These are phyloP conservation scores for Amphiduros pacificus DNA, from an alignment of 2,888 invertebrate species.

Conservation along the genomic window DNA sequence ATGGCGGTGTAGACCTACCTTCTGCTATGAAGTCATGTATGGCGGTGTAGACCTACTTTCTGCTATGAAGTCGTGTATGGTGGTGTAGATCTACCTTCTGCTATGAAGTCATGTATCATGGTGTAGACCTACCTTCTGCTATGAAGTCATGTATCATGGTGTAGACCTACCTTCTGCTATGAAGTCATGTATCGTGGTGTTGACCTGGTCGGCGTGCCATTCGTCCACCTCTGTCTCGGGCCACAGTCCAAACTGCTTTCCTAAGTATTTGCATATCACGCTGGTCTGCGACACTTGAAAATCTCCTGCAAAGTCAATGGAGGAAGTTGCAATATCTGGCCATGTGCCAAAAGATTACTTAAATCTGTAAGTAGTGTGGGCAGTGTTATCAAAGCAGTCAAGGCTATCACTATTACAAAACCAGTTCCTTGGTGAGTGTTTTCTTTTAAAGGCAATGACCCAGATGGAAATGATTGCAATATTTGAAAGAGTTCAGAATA, in stretches of 20 bases:
- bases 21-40: too few species aligned
- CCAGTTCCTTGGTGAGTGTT: too few species aligned
- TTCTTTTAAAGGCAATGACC: too few species aligned
- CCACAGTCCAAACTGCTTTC: slow-evolving; percentile 40
- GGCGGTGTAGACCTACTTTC: slow-evolving; percentile 42
- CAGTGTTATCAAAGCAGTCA: too few species aligned
- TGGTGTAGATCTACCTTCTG: slow-evolving; percentile 37
- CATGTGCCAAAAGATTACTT: background rate
- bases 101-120: too few species aligned
- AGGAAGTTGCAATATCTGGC: background rate
- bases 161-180: slow-evolving; percentile 39
- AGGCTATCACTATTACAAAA: too few species aligned
- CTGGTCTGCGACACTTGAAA: slow-evolving; percentile 39
- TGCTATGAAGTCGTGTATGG: slow-evolving; percentile 43
- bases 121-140: too few species aligned
- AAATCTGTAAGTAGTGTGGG: too few species aligned
- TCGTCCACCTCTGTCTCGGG: slow-evolving; percentile 37
- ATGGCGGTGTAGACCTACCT: slow-evolving; percentile 39
- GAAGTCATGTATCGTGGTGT: slow-evolving; percentile 42
- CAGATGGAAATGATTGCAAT: too few species aligned
- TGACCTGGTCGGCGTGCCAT: slow-evolving; percentile 42
- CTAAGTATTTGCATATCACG: slow-evolving; percentile 42
- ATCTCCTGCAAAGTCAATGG: slow-evolving; percentile 29
- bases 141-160: too few species aligned
- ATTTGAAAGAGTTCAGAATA: too few species aligned